These are phyloP conservation scores for Meloidogyne floridensis DNA, from an alignment of 1,140 invertebrate species.

Conservation along the genomic window DNA sequence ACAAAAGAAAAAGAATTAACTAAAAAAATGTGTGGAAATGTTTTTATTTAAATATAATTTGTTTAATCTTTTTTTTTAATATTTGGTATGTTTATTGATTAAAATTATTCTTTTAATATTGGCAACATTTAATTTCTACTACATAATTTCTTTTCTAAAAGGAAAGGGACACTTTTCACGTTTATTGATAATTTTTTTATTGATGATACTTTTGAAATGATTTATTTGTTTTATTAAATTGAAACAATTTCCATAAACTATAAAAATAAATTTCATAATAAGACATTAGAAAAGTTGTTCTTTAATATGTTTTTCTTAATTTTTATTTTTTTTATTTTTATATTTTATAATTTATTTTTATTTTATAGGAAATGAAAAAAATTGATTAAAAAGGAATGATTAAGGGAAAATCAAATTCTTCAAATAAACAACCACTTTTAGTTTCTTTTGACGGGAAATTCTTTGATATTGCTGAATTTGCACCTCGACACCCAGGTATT, in stretches of 20 bases:
- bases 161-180: background rate
- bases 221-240: no score
- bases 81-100: background rate
- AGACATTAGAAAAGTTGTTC: no score
- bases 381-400: background rate
- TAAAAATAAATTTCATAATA: no score
- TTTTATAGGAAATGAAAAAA: background rate
- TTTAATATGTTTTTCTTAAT: no score
- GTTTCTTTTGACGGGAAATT: constrained; percentile 61
- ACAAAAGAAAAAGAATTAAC: background rate
- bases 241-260: no score
- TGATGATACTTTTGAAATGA: background rate
- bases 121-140: background rate
- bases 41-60: background rate
- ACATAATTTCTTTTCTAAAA: background rate
- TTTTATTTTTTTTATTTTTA: no score
- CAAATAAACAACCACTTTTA: constrained; percentile 47
- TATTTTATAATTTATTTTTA: background rate
- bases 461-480: constrained; percentile 67
- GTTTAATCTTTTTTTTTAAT: background rate
- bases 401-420: background rate
- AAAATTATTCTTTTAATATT: background rate
- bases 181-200: background rate
- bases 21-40: background rate
- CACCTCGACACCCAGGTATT: constrained; percentile 64